These are phyloP conservation scores for Lota lota DNA, from an alignment of 2,113 vertebrate genomes.

Conservation along the genomic window DNA sequence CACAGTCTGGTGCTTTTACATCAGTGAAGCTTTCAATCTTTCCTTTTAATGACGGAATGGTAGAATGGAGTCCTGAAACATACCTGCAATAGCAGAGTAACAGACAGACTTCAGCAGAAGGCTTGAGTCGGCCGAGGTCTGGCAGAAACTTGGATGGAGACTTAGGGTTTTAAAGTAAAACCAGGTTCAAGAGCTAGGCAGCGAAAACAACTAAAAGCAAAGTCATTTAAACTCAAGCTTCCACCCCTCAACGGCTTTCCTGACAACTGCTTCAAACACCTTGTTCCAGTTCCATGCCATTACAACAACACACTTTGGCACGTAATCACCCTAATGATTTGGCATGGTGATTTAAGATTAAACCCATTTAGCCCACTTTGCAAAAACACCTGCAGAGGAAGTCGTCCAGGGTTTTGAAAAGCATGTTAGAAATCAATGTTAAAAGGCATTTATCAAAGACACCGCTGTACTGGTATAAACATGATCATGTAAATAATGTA, in stretches of 20 bases:
- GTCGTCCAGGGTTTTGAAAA: background rate
- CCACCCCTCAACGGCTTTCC: constrained; percentile 20
- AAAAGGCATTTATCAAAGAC: constrained; percentile 34
- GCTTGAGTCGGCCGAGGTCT: too few relatives aligned
- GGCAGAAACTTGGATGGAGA: too few relatives aligned
- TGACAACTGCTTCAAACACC: constrained; percentile 35
- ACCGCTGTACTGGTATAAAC: constrained; percentile 18
- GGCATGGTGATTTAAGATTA: constrained; percentile 49
- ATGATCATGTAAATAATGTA: constrained; percentile 3
- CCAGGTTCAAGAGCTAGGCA: constrained; percentile 7
- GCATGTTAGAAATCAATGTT: constrained; percentile 8
- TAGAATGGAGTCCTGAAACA: constrained; percentile 35
- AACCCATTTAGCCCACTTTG: constrained; percentile 43
- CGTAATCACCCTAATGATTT: constrained; percentile 47
- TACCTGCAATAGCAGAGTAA: constrained; percentile 27
- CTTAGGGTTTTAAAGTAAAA: too few relatives aligned
- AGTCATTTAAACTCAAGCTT: background rate
- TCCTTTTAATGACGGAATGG: constrained; percentile 42
- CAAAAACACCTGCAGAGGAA: constrained; percentile 37
- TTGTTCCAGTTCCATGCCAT: constrained; percentile 22
- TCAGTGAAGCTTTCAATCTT: constrained; percentile 36
- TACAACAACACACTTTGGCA: constrained; percentile 40
- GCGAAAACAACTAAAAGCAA: background rate
- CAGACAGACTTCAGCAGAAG: constrained; percentile 3
- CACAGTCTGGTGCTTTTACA: constrained; percentile 39